These are phyloP conservation scores for Propithecus perrieri DNA, from an alignment of 2,797 vertebrate genomes.

Conservation along the genomic window DNA sequence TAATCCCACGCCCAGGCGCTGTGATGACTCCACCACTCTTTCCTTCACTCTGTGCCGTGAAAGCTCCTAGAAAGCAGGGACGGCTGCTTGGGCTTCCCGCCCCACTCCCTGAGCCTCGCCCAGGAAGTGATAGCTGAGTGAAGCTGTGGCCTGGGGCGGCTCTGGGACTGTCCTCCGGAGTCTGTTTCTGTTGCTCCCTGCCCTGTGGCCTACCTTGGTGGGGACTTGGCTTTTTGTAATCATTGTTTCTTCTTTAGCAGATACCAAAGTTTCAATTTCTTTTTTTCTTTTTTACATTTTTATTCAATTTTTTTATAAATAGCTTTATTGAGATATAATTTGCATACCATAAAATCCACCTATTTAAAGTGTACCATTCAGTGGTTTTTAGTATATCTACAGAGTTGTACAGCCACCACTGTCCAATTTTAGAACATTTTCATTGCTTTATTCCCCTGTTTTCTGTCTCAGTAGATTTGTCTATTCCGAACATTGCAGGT, in stretches of 20 bases:
- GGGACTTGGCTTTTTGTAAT: not conserved
- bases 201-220: not conserved
- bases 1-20: accelerated
- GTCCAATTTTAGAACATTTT: not conserved
- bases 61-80: accelerated
- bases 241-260: not conserved
- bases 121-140: not conserved
- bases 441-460: not conserved
- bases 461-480: not conserved
- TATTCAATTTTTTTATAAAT: not conserved
- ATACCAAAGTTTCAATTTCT: not conserved
- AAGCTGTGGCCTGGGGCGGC: not conserved
- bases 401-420: not conserved
- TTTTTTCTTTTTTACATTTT: not conserved
- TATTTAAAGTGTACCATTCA: not conserved
- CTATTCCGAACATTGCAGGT: not conserved
- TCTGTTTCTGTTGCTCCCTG: not conserved
- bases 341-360: not conserved
- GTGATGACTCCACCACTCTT: not conserved
- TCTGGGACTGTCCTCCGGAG: too few species aligned
- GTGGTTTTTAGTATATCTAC: not conserved
- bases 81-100: not conserved
- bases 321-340: not conserved
- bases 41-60: not conserved
- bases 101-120: accelerated